phyloP scores from a whole-genome alignment of 1,140 invertebrate genomes.

The Plectrocnemia conspersa region DNA sequence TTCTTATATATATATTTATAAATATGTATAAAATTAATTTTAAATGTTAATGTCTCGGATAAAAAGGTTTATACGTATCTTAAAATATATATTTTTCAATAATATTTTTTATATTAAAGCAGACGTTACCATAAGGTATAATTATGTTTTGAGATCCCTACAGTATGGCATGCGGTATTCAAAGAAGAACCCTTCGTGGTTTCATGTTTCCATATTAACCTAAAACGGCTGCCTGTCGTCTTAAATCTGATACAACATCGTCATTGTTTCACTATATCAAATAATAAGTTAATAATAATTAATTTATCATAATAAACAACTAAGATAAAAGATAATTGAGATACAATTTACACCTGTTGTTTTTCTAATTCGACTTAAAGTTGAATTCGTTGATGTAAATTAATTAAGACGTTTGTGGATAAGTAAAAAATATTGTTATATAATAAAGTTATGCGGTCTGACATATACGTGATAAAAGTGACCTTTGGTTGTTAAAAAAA shows the following conservation, averaged over 20 bases:
- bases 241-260: slow-evolving; percentile 19
- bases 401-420: not conserved
- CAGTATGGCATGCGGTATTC: slow-evolving; percentile 4
- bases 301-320: not conserved
- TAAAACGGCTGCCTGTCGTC: slow-evolving; percentile 21
- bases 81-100: not conserved
- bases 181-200: slow-evolving; percentile 12
- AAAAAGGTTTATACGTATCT: slow-evolving; percentile 12
- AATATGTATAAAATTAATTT: not conserved
- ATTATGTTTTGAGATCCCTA: slow-evolving; percentile 14
- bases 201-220: slow-evolving; percentile 26
- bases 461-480: no score
- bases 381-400: not conserved
- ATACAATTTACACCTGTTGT: not conserved
- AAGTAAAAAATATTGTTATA: no score
- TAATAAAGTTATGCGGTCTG: no score
- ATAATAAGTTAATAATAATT: no score
- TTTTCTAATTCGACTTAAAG: not conserved
- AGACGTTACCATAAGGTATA: not conserved
- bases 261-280: slow-evolving; percentile 22
- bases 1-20: not conserved
- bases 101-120: slow-evolving; percentile 1
- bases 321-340: not conserved
- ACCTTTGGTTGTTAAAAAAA: no score
- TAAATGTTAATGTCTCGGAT: not conserved